Percentiles rank a stretch among this genome's conserved stretches.
These are phyloP conservation scores for Tichodroma muraria DNA, from an alignment of 2,113 vertebrate genomes.

Conservation along the genomic window DNA sequence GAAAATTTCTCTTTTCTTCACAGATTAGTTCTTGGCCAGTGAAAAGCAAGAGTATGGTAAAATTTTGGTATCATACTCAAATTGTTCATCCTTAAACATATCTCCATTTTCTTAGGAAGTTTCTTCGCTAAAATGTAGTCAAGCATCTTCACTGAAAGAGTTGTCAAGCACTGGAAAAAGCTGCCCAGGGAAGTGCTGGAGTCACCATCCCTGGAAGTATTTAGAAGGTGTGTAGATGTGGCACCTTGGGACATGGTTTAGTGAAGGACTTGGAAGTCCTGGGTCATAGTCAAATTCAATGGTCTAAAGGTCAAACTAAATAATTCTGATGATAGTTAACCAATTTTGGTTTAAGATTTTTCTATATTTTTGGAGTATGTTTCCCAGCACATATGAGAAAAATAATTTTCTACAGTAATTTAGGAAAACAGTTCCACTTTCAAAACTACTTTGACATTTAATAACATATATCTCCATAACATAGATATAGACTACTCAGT, in stretches of 20 bases:
- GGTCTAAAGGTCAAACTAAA: background rate
- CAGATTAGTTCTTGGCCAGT: background rate
- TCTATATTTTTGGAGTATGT: background rate
- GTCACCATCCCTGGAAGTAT: background rate
- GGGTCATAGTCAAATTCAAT: background rate
- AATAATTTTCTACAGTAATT: background rate
- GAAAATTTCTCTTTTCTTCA: background rate
- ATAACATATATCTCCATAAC: background rate
- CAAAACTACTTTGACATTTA: background rate
- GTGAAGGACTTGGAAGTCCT: background rate
- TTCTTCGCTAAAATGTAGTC: background rate
- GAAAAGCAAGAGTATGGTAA: background rate
- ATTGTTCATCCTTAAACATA: background rate
- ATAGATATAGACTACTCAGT: background rate
- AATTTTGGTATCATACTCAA: background rate
- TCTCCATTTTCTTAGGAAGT: background rate
- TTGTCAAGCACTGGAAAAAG: background rate
- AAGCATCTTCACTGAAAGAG: background rate
- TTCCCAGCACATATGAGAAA: background rate
- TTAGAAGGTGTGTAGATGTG: background rate
- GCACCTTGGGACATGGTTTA: accelerated
- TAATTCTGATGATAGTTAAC: background rate
- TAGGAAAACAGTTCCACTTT: background rate
- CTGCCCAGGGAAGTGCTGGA: background rate
- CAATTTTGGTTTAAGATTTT: background rate